Conservation (phyloP, 1,140 invertebrate genomes). For the Drosophila murphyi region DNA sequence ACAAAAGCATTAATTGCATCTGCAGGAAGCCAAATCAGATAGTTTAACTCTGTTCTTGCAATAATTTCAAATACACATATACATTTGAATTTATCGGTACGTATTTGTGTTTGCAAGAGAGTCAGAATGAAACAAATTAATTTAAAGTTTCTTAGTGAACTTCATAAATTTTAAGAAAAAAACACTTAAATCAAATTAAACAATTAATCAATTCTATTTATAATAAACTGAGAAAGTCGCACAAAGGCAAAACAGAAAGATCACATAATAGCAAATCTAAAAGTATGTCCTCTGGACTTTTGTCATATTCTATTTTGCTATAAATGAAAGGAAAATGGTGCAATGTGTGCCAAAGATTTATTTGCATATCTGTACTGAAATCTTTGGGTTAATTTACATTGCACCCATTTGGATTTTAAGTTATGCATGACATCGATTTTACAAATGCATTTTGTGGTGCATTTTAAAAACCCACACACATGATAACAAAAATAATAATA, state of each 20-base stretch:
- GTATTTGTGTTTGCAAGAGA: too few species aligned
- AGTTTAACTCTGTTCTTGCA: background rate
- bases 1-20: background rate
- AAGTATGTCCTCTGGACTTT: background rate
- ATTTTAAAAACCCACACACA: conserved; percentile 50
- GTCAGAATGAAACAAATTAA: too few species aligned
- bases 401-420: conserved; percentile 50
- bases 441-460: conserved; percentile 71
- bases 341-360: background rate
- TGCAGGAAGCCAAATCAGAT: background rate
- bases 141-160: too few species aligned
- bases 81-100: too few species aligned
- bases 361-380: background rate
- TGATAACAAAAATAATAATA: conserved; percentile 63
- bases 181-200: too few species aligned
- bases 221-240: too few species aligned
- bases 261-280: background rate
- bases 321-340: background rate
- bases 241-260: too few species aligned
- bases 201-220: too few species aligned
- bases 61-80: background rate
- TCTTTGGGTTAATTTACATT: background rate
- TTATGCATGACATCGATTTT: conserved; percentile 79
- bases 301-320: background rate
- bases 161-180: too few species aligned